Evolutionary conservation across 2,797 vertebrate genomes (phyloP).

Genomic region (Amniataba percoides): DNA sequence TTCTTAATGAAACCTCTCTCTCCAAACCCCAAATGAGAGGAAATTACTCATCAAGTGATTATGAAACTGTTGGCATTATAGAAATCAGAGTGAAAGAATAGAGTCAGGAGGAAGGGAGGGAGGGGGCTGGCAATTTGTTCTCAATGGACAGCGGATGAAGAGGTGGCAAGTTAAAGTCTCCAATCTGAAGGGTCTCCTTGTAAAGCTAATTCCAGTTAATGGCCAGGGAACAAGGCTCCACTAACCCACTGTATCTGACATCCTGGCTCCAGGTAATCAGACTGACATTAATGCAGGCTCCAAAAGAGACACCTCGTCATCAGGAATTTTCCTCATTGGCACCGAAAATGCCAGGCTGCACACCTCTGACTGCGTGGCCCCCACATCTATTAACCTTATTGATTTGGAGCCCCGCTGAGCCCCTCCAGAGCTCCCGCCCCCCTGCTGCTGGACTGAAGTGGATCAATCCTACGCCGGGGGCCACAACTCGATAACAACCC

Average conservation of each 20-base stretch:
- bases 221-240: slow-evolving; percentile 81
- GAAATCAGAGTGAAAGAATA: slow-evolving; percentile 86
- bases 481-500: slow-evolving; percentile 93
- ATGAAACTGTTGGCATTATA: slow-evolving; percentile 86
- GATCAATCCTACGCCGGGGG: slow-evolving; percentile 93
- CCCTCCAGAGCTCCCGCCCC: slow-evolving; percentile 91
- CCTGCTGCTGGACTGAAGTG: slow-evolving; percentile 93
- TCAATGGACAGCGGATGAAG: slow-evolving; percentile 84
- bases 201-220: slow-evolving; percentile 94
- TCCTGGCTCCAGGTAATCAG: slow-evolving; percentile 89
- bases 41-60: slow-evolving; percentile 90
- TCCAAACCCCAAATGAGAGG: slow-evolving; percentile 84
- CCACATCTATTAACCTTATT: slow-evolving; percentile 98
- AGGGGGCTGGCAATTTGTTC: slow-evolving; percentile 84
- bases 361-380: slow-evolving; percentile 94
- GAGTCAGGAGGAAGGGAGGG: slow-evolving; percentile 66
- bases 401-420: slow-evolving; percentile 92
- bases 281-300: slow-evolving; percentile 89
- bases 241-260: slow-evolving; percentile 85
- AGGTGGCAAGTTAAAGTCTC: slow-evolving; percentile 85
- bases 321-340: slow-evolving; percentile 94
- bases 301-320: slow-evolving; percentile 93
- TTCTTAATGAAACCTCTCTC: slow-evolving; percentile 73
- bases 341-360: slow-evolving; percentile 93
- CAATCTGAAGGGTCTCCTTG: slow-evolving; percentile 82